Evolutionary conservation across 64 coral and sea anemone species (phyloP).

Genomic region (Montipora cactus): DNA sequence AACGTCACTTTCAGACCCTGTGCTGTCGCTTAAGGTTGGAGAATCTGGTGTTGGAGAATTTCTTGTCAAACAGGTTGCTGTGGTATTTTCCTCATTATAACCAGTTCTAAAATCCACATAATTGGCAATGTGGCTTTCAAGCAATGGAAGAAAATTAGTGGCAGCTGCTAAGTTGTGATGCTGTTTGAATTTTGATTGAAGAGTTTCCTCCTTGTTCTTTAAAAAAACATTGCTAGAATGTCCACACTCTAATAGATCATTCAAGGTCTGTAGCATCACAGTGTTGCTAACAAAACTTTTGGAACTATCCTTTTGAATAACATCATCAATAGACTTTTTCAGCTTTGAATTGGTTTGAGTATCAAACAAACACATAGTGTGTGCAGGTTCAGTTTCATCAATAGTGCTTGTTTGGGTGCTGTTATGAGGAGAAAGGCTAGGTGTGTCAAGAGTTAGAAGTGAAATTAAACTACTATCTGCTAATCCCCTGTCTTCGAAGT

Average conservation of each 20-base stretch:
- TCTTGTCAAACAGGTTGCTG: slow-evolving; percentile 23
- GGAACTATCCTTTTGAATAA: neutral
- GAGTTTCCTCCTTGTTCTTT: neutral
- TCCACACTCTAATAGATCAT: neutral
- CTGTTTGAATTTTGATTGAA: neutral
- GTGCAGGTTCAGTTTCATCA: slow-evolving; percentile 1
- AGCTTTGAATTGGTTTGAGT: slow-evolving; percentile 23
- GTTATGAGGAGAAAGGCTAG: neutral
- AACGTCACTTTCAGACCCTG: slow-evolving; percentile 14
- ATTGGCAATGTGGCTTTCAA: slow-evolving; percentile 44
- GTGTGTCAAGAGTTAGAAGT: neutral
- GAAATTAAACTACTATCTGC: slow-evolving; percentile 10
- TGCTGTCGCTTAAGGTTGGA: neutral
- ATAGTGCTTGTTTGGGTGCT: neutral
- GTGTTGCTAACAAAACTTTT: neutral
- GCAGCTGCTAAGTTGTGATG: neutral
- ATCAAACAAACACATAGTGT: slow-evolving; percentile 24
- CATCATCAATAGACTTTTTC: neutral
- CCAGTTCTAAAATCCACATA: slow-evolving; percentile 50
- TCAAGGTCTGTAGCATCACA: slow-evolving; percentile 15
- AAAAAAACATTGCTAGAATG: neutral
- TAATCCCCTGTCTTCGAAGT: neutral
- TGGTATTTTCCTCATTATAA: slow-evolving; percentile 45
- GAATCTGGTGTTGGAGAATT: slow-evolving; percentile 35
- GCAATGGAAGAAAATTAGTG: slow-evolving; percentile 41